Conservation (phyloP, 2,113 vertebrate species). For the Petrocephalus microphthalmus region DNA sequence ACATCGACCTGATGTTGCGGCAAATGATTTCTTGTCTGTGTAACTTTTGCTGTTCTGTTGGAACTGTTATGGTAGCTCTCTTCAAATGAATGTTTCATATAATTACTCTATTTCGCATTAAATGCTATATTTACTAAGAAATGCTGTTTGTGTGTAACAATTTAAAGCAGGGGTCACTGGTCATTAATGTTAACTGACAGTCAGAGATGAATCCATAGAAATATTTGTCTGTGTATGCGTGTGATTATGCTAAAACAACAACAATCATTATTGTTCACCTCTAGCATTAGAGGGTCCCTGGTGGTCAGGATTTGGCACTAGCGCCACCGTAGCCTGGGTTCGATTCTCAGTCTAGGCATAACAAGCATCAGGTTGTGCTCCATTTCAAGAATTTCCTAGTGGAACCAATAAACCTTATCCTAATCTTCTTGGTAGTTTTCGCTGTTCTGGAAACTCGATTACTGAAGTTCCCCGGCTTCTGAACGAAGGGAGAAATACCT, state of each 20-base stretch:
- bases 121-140: slow-evolving; percentile 76
- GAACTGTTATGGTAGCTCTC: slow-evolving; percentile 64
- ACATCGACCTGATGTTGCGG: slow-evolving; percentile 55
- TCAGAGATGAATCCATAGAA: not conserved
- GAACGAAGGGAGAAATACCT: not conserved
- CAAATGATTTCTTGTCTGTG: slow-evolving; percentile 66
- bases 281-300: not conserved
- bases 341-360: not conserved
- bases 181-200: not conserved
- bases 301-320: not conserved
- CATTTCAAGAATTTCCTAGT: not conserved
- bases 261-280: not conserved
- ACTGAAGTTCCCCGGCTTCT: not conserved
- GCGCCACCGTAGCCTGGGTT: not conserved
- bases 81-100: slow-evolving; percentile 78
- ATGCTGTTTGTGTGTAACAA: slow-evolving; percentile 56
- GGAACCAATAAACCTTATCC: not conserved
- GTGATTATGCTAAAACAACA: not conserved
- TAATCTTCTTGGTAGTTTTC: not conserved
- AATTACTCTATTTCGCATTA: slow-evolving; percentile 70
- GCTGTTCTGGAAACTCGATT: not conserved
- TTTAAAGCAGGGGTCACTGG: not conserved
- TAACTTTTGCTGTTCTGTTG: slow-evolving; percentile 67
- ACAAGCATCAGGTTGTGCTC: too few species aligned
- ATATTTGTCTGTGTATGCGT: not conserved